Evolutionary conservation across 2,888 invertebrate genomes (phyloP).

Genomic region (Lymantria dispar): DNA sequence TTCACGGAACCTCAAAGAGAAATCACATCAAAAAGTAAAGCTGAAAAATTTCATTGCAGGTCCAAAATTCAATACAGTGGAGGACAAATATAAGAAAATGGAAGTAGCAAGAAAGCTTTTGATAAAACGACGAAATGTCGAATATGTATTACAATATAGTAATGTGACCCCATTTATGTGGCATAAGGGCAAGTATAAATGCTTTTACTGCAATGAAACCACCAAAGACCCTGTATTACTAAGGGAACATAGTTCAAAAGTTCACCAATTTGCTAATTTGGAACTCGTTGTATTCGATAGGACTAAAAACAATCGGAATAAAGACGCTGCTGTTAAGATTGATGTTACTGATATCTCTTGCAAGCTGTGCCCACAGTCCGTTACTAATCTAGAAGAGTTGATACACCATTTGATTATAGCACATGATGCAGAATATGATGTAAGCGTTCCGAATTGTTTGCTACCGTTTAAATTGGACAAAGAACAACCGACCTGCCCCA

Average conservation of each 20-base stretch:
- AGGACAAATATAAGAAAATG: slow-evolving; percentile 71
- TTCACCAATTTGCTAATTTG: slow-evolving; percentile 61
- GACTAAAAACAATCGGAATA: slow-evolving; percentile 69
- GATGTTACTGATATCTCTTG: slow-evolving; percentile 65
- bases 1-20: slow-evolving; percentile 9
- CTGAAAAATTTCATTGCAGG: slow-evolving; percentile 66
- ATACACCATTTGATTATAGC: slow-evolving; percentile 72
- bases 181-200: slow-evolving; percentile 69
- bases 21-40: slow-evolving; percentile 35
- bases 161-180: slow-evolving; percentile 73
- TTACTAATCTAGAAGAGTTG: slow-evolving; percentile 61
- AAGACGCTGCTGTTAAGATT: slow-evolving; percentile 73
- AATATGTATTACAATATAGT: slow-evolving; percentile 69
- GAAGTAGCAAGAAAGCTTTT: slow-evolving; percentile 62
- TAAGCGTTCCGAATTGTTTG: slow-evolving; percentile 66
- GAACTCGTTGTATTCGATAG: slow-evolving; percentile 66
- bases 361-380: slow-evolving; percentile 54
- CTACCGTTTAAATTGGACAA: slow-evolving; percentile 69
- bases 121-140: slow-evolving; percentile 66
- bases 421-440: slow-evolving; percentile 72
- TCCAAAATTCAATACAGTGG: slow-evolving; percentile 59
- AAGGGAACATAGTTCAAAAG: slow-evolving; percentile 55
- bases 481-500: slow-evolving; percentile 64
- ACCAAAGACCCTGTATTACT: slow-evolving; percentile 61
- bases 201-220: slow-evolving; percentile 68